Conservation (phyloP, 2,888 invertebrate species). For the Sepiola atlantica region DNA sequence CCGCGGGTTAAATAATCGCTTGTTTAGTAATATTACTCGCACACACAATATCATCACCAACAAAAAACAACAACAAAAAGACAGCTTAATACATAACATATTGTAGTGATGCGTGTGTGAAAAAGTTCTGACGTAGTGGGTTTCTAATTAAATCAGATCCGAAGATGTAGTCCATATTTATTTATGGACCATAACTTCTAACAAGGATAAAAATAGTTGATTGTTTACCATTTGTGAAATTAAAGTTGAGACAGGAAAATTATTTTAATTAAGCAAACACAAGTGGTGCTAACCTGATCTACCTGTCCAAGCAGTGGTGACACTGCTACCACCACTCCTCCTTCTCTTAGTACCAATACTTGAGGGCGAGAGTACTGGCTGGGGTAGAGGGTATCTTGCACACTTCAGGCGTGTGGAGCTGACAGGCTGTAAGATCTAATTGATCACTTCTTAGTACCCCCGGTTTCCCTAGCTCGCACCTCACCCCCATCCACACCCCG, state of each 20-base stretch:
- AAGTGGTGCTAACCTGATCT: not conserved
- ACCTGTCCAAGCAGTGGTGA: not conserved
- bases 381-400: not conserved
- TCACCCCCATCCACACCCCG: not conserved
- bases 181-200: too few species aligned
- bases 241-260: not conserved
- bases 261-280: not conserved
- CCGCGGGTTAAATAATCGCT: too few species aligned
- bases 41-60: too few species aligned
- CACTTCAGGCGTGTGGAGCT: conserved; percentile 40
- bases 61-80: too few species aligned
- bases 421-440: conserved; percentile 35
- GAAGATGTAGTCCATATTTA: too few species aligned
- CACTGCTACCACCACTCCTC: not conserved
- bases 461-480: not conserved
- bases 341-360: not conserved
- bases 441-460: not conserved
- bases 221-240: not conserved
- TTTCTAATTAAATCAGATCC: too few species aligned
- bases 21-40: too few species aligned
- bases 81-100: too few species aligned
- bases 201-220: not conserved
- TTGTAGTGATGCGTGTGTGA: too few species aligned
- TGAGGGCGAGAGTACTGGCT: not conserved
- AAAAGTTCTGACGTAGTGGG: too few species aligned